Conservation (phyloP, 2,113 vertebrate genomes). For the Gymnorhina tibicen region DNA sequence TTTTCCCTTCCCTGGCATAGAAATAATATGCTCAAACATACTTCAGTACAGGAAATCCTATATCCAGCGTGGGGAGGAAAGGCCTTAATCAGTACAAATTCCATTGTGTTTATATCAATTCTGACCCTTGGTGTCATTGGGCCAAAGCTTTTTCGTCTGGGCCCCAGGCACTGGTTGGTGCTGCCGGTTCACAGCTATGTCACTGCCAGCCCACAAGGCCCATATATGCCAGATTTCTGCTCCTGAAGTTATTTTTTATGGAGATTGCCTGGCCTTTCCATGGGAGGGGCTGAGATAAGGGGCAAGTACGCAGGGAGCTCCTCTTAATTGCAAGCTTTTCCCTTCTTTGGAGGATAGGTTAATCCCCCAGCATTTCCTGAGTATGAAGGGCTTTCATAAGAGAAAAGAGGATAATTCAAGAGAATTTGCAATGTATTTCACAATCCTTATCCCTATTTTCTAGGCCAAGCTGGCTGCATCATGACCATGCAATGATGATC, state of each 20-base stretch:
- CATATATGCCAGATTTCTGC: background rate
- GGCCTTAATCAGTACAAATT: conserved; percentile 60
- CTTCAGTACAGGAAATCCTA: conserved; percentile 48
- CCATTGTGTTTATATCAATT: conserved; percentile 53
- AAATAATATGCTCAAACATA: conserved; percentile 8
- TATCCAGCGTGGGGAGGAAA: background rate
- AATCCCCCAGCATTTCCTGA: conserved; percentile 22
- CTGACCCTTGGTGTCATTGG: background rate
- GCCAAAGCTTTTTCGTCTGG: background rate
- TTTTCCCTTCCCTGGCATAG: conserved; percentile 47
- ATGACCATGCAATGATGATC: background rate
- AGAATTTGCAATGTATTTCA: background rate
- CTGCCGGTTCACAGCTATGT: background rate
- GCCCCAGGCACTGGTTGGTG: conserved; percentile 33
- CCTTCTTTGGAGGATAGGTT: conserved; percentile 3
- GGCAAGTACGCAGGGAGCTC: background rate
- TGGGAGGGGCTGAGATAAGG: background rate
- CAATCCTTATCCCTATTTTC: background rate
- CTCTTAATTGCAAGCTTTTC: background rate
- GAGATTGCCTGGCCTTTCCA: background rate
- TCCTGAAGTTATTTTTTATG: background rate
- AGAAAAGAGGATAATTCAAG: background rate
- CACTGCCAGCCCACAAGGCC: background rate
- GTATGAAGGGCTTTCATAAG: background rate
- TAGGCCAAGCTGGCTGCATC: background rate